Evolutionary conservation across 2,113 vertebrate species (phyloP), one percentile per base, ranked within the genome.

Genomic region (Balaenoptera acutorostrata): DNA sequence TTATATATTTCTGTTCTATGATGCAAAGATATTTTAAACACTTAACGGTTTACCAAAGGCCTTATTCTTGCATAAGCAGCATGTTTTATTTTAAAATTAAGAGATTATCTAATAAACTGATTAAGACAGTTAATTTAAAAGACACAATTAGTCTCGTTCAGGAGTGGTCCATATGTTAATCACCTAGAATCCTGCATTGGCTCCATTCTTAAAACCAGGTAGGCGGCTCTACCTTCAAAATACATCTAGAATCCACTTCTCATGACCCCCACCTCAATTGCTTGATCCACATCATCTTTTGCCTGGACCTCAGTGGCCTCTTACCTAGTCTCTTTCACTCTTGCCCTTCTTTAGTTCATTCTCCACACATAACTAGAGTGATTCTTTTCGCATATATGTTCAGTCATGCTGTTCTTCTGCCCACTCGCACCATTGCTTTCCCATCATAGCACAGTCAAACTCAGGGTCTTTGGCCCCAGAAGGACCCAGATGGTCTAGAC

Each of bases 181-280:
- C 69, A 96, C 84, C 14, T 96, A 88, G 90, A 88, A 96, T 97
- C 95, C 63, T 97, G 94, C 52, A 96, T 12, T 98, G 97, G 97
- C 96, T 52, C 74, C 61, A 44, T 41, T 23, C 31, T 4, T 85
- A 13, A 68, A 9, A 18, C 41, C 17, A 29, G 6, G 39, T 15
- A 14, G 8, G 39, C 12, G 20, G 25, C 31, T 81, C 39, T 72
- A 5, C 3, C 25, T 69, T 81, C 49, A 68, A 36, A 63, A 27
- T 13, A n/a, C 3, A 57, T 13, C 55, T 9, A 1, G 69, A 44
- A 72, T 61, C n/a, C 14, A 2, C 39, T 72, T 44, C 23, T 55
- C 2, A 4, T 63, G 2, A 0, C 20, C 31, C 87, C 27, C 21
- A 49, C 36, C 27, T 72, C 21, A 0, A 0, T 5, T 23, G 46